These are phyloP conservation scores for Hyposmocoma kahamanoa DNA, from an alignment of 1,140 invertebrate species.

Conservation along the genomic window DNA sequence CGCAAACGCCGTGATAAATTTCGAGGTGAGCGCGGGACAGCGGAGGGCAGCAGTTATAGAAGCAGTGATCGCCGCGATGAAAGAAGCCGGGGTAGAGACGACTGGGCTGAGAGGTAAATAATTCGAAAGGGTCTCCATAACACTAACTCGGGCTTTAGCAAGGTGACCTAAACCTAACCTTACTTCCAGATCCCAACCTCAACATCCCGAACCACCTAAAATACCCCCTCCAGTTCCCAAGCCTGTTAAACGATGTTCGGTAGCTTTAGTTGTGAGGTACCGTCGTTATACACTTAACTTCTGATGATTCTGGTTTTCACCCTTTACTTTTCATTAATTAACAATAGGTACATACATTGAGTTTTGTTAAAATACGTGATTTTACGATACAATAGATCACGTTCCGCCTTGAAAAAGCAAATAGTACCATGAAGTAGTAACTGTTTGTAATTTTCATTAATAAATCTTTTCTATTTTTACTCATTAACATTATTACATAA, in stretches of 20 bases:
- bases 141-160: background rate
- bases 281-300: no score
- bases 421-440: no score
- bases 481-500: no score
- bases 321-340: no score
- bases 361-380: no score
- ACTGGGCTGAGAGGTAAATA: slow-evolving; percentile 81
- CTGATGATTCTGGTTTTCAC: no score
- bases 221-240: slow-evolving; percentile 35
- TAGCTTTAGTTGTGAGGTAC: slow-evolving; percentile 47
- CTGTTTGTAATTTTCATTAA: no score
- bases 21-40: slow-evolving; percentile 83
- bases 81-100: slow-evolving; percentile 76
- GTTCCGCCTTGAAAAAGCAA: no score
- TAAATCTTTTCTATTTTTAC: no score
- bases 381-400: no score
- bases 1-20: slow-evolving; percentile 92
- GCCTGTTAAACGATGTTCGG: slow-evolving; percentile 38
- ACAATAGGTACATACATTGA: no score
- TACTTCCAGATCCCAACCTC: slow-evolving; percentile 54
- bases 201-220: slow-evolving; percentile 41
- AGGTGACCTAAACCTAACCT: slow-evolving; percentile 2
- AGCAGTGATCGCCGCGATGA: slow-evolving; percentile 83
- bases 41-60: slow-evolving; percentile 82
- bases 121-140: background rate